Evolutionary conservation across 2,797 vertebrate genomes (phyloP), one percentile per base, ranked within the genome.

Genomic region (Euthynnus affinis): DNA sequence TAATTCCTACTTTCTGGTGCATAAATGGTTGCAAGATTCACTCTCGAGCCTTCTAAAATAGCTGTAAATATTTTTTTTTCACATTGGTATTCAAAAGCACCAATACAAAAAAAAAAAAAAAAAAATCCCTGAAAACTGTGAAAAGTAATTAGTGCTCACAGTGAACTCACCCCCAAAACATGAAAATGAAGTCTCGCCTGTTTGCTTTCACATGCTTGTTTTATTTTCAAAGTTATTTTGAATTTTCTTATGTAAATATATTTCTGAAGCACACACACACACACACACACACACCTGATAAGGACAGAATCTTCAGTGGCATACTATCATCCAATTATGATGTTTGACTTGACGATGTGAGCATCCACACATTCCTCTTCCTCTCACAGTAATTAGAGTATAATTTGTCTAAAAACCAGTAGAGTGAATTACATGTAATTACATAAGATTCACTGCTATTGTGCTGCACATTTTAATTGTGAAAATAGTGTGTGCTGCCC

Each of bases 81-180:
- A n/a, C 25, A 55, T 44, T 64, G 10, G 5, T 53, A 52, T 68
- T 67, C 48, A 9, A 40, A 55, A 52, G 23, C n/a, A 61, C 13
- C 6, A 17, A n/a, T 23, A 46, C 9, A 49, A 56, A 65, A 37
- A 9, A 18, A 46, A 1, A 5, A 17, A 18, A 7, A 20, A 20
- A 18, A 18, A 49, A 20, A 44, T 46, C 27, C 32, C 42, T 65
- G 40, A 61, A 27, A 25, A 23, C 22, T 74, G 44, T 8, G 29
- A 60, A 9, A 78, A 46, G 48, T 59, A 46, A 68, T 81, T 75
- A 57, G 49, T 58, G 9, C 60, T 66, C 27, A 51, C 29, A 37
- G n/a, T 56, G 27, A 71, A 51, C 67, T 66, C 32, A n/a, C n/a
- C 14, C 14, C 37, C 9, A 34, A 17, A 17, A 66, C 20, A 27